These are phyloP conservation scores for Scaptomyza polygonia DNA, from an alignment of 2,888 invertebrate species.

Conservation along the genomic window DNA sequence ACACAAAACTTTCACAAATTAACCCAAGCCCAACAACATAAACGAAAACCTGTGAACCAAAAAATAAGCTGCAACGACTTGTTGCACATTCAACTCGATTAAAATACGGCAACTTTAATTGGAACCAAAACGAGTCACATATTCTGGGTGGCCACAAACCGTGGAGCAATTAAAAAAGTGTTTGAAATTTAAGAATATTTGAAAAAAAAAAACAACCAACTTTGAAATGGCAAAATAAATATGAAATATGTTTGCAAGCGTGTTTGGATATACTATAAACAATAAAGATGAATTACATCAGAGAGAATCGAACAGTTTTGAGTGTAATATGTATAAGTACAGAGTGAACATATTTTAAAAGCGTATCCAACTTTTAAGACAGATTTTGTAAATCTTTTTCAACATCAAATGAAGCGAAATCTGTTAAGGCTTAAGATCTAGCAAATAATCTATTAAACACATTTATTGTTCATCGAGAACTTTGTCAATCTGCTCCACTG, in stretches of 20 bases:
- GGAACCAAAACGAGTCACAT: constrained; percentile 56
- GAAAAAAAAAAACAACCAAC: no score
- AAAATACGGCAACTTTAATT: constrained; percentile 75
- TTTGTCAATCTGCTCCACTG: constrained; percentile 28
- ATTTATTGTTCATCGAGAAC: no score
- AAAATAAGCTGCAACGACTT: constrained; percentile 39
- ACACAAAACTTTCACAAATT: constrained; percentile 79
- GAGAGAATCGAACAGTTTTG: no score
- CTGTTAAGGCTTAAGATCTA: no score
- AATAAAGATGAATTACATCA: no score
- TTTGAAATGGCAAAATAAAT: background rate
- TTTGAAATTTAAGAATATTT: background rate
- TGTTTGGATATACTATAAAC: no score
- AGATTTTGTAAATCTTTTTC: no score
- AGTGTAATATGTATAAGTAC: no score
- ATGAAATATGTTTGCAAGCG: background rate
- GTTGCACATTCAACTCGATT: constrained; percentile 65
- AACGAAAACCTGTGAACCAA: constrained; percentile 48
- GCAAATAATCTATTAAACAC: no score
- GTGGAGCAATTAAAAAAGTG: constrained; percentile 15
- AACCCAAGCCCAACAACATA: constrained; percentile 46
- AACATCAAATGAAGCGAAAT: no score
- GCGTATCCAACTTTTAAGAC: no score
- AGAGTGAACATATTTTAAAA: no score
- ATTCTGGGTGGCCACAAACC: constrained; percentile 71